Evolutionary conservation across 2,888 invertebrate species (phyloP).

Genomic region (Sycophila texana): DNA sequence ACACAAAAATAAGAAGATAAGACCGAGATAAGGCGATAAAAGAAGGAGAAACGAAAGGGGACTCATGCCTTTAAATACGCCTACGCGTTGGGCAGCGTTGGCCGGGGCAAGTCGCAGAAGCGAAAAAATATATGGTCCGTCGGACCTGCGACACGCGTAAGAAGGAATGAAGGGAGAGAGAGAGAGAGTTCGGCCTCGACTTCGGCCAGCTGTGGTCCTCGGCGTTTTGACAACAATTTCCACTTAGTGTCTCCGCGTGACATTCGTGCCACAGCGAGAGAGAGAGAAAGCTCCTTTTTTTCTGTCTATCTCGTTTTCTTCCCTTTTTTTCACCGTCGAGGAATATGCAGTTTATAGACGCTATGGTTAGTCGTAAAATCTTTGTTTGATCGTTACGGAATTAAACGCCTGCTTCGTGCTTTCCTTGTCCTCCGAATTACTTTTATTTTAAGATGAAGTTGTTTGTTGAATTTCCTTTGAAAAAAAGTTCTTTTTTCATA

Average conservation of each 20-base stretch:
- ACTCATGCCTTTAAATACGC: constrained; percentile 62
- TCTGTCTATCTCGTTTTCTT: constrained; percentile 6
- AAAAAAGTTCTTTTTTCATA: too few relatives aligned
- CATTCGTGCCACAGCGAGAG: constrained; percentile 22
- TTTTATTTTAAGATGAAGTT: too few relatives aligned
- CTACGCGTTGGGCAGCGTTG: constrained; percentile 63
- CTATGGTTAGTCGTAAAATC: constrained; percentile 31
- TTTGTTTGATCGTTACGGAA: constrained; percentile 33
- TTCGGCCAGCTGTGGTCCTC: constrained; percentile 61
- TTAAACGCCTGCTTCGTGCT: constrained; percentile 16
- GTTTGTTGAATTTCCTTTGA: too few relatives aligned
- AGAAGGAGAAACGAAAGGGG: constrained; percentile 12
- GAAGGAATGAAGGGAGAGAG: constrained; percentile 18
- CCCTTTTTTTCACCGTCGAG: neutral
- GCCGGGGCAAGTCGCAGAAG: neutral
- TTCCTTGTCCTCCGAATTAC: neutral
- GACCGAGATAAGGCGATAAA: neutral
- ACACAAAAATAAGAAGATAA: neutral
- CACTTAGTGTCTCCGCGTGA: constrained; percentile 72
- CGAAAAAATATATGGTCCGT: constrained; percentile 70
- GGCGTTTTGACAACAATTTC: constrained; percentile 75
- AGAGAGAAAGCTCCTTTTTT: constrained; percentile 1
- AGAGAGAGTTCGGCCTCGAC: constrained; percentile 32
- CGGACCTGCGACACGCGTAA: constrained; percentile 60
- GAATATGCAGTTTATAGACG: neutral